Evolutionary conservation across 2,888 invertebrate species (phyloP).

Genomic region (Tubiluchus corallicola): DNA sequence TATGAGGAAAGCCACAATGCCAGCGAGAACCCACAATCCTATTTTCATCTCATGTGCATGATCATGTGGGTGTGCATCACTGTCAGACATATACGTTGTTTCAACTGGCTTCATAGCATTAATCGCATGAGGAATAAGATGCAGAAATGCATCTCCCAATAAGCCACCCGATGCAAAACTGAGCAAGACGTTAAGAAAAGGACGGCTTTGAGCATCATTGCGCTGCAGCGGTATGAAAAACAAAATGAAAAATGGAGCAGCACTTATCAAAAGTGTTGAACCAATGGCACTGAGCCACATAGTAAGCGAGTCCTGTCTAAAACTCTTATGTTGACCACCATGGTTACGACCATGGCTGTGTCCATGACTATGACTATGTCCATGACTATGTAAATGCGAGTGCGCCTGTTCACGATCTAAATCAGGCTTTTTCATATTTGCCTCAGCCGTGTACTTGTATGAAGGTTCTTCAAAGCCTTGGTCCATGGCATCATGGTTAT

Average conservation of each 20-base stretch:
- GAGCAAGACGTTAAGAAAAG: slow-evolving; percentile 35
- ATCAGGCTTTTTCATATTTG: slow-evolving; percentile 9
- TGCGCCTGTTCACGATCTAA: slow-evolving; percentile 8
- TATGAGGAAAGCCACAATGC: slow-evolving; percentile 73
- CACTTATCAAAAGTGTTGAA: slow-evolving; percentile 80
- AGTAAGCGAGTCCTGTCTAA: slow-evolving; percentile 21
- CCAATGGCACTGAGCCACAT: slow-evolving; percentile 64
- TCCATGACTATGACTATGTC: slow-evolving; percentile 12
- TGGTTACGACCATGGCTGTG: slow-evolving; percentile 12
- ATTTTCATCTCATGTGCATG: slow-evolving; percentile 58
- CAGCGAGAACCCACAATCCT: slow-evolving; percentile 81
- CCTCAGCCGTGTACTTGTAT: neutral
- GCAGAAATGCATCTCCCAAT: slow-evolving; percentile 93
- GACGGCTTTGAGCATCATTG: slow-evolving; percentile 31
- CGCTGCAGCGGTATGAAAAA: slow-evolving; percentile 73
- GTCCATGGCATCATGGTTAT: slow-evolving; percentile 13
- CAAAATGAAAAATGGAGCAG: slow-evolving; percentile 79
- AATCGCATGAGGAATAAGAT: slow-evolving; percentile 90
- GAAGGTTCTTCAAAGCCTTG: slow-evolving; percentile 2
- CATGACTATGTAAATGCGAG: slow-evolving; percentile 10
- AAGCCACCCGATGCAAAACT: slow-evolving; percentile 89
- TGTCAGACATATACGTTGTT: neutral
- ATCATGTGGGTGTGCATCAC: neutral
- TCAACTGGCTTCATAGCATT: slow-evolving; percentile 18
- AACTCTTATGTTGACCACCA: slow-evolving; percentile 21